phyloP scores from a whole-genome alignment of 2,113 vertebrate genomes.

The Stercorarius parasiticus region DNA sequence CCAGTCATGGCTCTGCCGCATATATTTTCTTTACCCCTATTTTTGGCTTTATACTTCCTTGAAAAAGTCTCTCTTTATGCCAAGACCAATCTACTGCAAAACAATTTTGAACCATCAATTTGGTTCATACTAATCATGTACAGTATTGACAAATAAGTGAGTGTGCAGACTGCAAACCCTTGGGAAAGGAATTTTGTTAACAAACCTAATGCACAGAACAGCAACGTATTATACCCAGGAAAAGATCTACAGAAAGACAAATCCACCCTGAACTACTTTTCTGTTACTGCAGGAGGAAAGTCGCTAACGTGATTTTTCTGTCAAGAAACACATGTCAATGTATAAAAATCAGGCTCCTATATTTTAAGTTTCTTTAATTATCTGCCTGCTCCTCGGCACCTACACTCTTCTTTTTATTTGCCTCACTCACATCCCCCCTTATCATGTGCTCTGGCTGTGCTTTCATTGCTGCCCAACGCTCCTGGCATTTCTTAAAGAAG shows the following conservation, averaged over 20 bases:
- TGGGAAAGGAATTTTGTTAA: neutral
- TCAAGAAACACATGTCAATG: neutral
- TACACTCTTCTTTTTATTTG: neutral
- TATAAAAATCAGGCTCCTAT: neutral
- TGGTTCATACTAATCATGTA: neutral
- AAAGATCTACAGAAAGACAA: neutral
- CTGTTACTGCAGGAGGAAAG: neutral
- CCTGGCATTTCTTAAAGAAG: neutral
- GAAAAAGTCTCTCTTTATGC: neutral
- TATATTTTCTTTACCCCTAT: neutral
- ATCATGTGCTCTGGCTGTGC: neutral
- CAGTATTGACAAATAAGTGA: neutral
- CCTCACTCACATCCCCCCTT: neutral
- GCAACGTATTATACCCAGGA: neutral
- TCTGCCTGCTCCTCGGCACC: neutral
- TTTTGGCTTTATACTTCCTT: neutral
- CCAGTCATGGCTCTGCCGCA: neutral
- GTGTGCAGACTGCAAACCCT: neutral
- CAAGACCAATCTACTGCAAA: neutral
- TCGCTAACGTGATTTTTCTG: neutral
- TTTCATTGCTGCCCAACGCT: neutral
- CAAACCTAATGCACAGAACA: neutral
- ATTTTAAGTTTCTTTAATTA: constrained; percentile 32
- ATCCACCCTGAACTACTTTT: neutral
- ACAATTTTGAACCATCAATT: neutral